Evolutionary conservation across 1,140 invertebrate genomes (phyloP).

Genomic region (Campoletis sonorensis): DNA sequence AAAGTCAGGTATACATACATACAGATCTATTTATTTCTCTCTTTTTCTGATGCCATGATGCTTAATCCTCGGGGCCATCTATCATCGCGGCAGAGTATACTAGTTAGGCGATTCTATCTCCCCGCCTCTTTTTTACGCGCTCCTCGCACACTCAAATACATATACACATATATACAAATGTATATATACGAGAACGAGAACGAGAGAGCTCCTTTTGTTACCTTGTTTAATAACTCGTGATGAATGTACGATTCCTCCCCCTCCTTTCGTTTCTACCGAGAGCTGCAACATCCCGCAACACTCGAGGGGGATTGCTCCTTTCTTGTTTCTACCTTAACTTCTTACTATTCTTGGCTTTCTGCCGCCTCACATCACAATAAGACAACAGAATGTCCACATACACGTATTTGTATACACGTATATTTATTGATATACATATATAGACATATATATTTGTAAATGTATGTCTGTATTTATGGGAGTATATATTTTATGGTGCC

Average conservation of each 20-base stretch:
- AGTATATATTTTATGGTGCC: too few species aligned
- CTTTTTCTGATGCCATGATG: conserved; percentile 50
- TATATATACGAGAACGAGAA: neutral
- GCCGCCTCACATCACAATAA: conserved; percentile 26
- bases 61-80: conserved; percentile 72
- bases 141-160: conserved; percentile 49
- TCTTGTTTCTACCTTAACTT: conserved; percentile 30
- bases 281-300: conserved; percentile 6
- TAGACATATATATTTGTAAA: too few species aligned
- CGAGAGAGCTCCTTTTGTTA: conserved; percentile 68
- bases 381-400: neutral
- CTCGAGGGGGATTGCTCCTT: conserved; percentile 40
- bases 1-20: conserved; percentile 1
- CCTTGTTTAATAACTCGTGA: conserved; percentile 75
- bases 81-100: conserved; percentile 70
- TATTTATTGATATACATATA: neutral
- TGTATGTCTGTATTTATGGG: too few species aligned
- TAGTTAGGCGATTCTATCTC: conserved; percentile 75
- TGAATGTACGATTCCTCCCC: conserved; percentile 68
- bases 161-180: neutral
- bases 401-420: neutral
- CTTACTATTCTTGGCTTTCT: conserved; percentile 32
- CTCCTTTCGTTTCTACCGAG: conserved; percentile 33
- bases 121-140: conserved; percentile 70
- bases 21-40: neutral